A percentile compares a stretch with the other conserved stretches of the same genome.
These are phyloP conservation scores for Conus canariensis DNA, from an alignment of 2,888 invertebrate genomes.

Conservation along the genomic window DNA sequence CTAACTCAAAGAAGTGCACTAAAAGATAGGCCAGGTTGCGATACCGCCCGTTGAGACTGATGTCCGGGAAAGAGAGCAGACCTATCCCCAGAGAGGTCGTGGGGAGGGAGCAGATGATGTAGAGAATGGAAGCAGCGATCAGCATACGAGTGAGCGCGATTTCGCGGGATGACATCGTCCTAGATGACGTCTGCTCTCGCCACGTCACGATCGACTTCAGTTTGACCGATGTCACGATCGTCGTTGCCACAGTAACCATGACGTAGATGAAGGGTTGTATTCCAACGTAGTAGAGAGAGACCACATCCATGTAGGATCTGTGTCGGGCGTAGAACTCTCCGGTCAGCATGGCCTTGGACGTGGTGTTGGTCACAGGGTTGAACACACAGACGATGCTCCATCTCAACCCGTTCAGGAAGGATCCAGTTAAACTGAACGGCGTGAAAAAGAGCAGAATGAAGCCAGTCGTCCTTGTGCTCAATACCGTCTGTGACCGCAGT, in stretches of 20 bases:
- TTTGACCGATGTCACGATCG: background rate
- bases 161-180: background rate
- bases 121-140: background rate
- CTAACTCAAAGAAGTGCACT: background rate
- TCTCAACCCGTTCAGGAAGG: background rate
- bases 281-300: background rate
- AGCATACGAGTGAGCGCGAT: slow-evolving; percentile 15
- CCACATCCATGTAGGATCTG: background rate
- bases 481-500: background rate
- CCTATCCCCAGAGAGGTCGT: background rate
- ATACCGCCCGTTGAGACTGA: slow-evolving; percentile 17
- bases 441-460: background rate
- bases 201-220: background rate
- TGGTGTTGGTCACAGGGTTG: background rate
- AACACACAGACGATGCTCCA: background rate
- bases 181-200: background rate
- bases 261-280: background rate
- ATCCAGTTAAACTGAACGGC: background rate
- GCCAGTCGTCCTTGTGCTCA: background rate
- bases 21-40: background rate
- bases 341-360: background rate
- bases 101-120: background rate
- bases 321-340: background rate
- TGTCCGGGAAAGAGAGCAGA: background rate
- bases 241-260: background rate